phyloP scores from a whole-genome alignment of 2,888 invertebrate genomes.

The Ormyrus thymus region DNA sequence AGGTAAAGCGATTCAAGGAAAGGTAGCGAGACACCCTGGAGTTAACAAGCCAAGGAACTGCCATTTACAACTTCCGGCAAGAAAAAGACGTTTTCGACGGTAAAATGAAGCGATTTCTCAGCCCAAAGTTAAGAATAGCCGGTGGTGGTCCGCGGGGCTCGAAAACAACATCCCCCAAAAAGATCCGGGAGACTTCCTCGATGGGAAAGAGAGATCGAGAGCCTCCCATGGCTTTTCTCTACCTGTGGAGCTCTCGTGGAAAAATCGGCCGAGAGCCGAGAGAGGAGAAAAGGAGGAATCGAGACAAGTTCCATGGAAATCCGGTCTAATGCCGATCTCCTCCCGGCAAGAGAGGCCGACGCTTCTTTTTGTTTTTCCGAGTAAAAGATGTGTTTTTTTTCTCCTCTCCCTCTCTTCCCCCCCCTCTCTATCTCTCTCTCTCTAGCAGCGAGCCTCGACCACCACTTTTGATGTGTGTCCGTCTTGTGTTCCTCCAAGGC shows the following conservation, averaged over 20 bases:
- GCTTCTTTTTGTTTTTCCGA: conserved; percentile 50
- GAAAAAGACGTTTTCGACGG: too few species aligned
- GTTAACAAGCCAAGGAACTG: too few species aligned
- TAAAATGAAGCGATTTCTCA: not conserved
- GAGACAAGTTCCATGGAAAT: conserved; percentile 54
- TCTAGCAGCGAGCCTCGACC: too few species aligned
- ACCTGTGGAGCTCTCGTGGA: conserved; percentile 42
- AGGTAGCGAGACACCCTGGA: too few species aligned
- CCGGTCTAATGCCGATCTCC: conserved; percentile 50
- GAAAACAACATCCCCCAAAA: not conserved
- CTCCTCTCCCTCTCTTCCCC: conserved; percentile 7
- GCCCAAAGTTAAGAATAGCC: not conserved
- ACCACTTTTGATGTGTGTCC: not conserved
- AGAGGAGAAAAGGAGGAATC: conserved; percentile 37
- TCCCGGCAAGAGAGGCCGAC: conserved; percentile 34
- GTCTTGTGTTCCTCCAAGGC: conserved; percentile 35
- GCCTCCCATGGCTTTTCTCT: conserved; percentile 35
- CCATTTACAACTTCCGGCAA: too few species aligned
- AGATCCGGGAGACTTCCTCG: conserved; percentile 29
- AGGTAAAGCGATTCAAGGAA: too few species aligned
- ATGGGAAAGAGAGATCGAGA: conserved; percentile 1
- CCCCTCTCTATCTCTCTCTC: not conserved
- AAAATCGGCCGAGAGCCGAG: conserved; percentile 40
- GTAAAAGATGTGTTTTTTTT: conserved; percentile 22
- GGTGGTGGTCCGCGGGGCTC: not conserved